These are phyloP conservation scores for Gymnoscopelus braueri DNA, from an alignment of 2,797 vertebrate genomes.

Conservation along the genomic window DNA sequence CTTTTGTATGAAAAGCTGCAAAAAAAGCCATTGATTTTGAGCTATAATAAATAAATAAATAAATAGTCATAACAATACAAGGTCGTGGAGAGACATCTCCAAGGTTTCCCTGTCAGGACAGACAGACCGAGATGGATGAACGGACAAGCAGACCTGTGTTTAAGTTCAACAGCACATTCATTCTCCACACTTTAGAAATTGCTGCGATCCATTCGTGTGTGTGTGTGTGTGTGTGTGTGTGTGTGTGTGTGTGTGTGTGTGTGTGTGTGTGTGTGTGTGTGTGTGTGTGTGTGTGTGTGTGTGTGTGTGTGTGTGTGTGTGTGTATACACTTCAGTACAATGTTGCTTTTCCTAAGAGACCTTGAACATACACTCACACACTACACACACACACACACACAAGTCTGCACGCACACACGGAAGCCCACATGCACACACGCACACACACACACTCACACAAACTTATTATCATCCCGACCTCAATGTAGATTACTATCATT, in stretches of 20 bases:
- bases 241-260: too few species aligned
- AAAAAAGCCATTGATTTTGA: too few species aligned
- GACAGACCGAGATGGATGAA: slow-evolving; percentile 48
- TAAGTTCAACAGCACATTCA: slow-evolving; percentile 63
- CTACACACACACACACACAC: slow-evolving; percentile 18
- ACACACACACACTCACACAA: slow-evolving; percentile 6
- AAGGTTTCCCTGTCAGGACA: slow-evolving; percentile 38
- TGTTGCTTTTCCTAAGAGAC: slow-evolving; percentile 51
- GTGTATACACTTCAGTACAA: not conserved
- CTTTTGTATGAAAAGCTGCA: too few species aligned
- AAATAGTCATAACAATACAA: too few species aligned
- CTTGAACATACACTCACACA: slow-evolving; percentile 50
- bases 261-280: too few species aligned
- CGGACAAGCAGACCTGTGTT: slow-evolving; percentile 54
- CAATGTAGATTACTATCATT: slow-evolving; percentile 52
- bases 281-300: too few species aligned
- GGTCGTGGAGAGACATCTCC: slow-evolving; percentile 44
- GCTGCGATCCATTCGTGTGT: slow-evolving; percentile 55
- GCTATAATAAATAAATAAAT: too few species aligned
- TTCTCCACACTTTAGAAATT: slow-evolving; percentile 60
- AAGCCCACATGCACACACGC: not conserved
- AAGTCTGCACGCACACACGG: slow-evolving; percentile 1
- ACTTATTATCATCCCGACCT: slow-evolving; percentile 15
- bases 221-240: too few species aligned
- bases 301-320: too few species aligned